phyloP scores from a whole-genome alignment of 2,113 vertebrate genomes.

The Microcebus lehilahytsara region DNA sequence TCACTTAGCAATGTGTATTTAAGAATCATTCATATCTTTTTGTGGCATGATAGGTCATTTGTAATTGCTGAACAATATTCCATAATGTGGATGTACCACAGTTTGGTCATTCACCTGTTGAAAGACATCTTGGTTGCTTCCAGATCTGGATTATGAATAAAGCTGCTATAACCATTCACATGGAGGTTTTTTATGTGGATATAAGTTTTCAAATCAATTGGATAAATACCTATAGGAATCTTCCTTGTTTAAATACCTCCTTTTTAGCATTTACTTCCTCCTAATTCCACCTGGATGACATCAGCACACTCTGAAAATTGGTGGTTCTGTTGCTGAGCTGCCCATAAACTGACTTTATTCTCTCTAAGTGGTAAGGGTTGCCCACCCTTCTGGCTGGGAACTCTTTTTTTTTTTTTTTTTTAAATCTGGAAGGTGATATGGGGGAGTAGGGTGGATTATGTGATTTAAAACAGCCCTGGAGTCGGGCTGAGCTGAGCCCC shows the following conservation, averaged over 20 bases:
- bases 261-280: not conserved
- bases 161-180: too few relatives aligned
- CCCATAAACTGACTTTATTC: not conserved
- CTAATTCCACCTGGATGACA: not conserved
- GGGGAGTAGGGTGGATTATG: not conserved
- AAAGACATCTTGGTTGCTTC: too few relatives aligned
- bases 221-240: not conserved
- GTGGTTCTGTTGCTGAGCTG: not conserved
- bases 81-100: too few relatives aligned
- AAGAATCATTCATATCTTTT: too few relatives aligned
- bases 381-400: not conserved
- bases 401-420: not conserved
- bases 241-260: not conserved
- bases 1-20: too few relatives aligned
- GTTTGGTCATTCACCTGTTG: too few relatives aligned
- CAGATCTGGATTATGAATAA: too few relatives aligned
- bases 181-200: not conserved
- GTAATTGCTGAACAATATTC: too few relatives aligned
- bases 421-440: not conserved
- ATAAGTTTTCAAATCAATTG: not conserved
- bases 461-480: not conserved
- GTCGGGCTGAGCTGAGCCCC: not conserved
- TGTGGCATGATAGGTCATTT: too few relatives aligned
- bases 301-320: not conserved
- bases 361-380: not conserved